Percentiles rank a stretch among this genome's conserved stretches.
Evolutionary conservation across 2,797 vertebrate species (phyloP).

Genomic region (Nannoperca obscura): DNA sequence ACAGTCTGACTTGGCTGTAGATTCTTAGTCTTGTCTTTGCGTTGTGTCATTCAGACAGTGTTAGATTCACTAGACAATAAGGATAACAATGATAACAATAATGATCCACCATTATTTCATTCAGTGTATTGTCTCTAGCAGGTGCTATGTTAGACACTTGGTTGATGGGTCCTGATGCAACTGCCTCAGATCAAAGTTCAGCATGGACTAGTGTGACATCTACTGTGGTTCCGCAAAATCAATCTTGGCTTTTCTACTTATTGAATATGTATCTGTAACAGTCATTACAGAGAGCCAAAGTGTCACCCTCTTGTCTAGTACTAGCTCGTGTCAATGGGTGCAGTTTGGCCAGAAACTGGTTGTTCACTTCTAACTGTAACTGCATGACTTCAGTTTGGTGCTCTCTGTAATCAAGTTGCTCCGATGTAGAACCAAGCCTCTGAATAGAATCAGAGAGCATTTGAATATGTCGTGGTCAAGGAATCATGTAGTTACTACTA

Average conservation of each 20-base stretch:
- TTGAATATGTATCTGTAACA: background rate
- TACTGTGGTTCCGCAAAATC: background rate
- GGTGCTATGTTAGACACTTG: background rate
- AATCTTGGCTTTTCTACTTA: background rate
- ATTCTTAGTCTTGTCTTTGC: background rate
- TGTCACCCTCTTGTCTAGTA: background rate
- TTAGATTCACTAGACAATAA: background rate
- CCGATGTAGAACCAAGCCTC: background rate
- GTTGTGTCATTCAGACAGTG: background rate
- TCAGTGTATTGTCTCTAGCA: background rate
- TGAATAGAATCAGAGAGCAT: background rate
- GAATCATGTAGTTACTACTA: background rate
- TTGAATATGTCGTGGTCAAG: background rate
- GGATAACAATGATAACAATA: background rate
- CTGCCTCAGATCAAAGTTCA: conserved; percentile 1
- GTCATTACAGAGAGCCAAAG: background rate
- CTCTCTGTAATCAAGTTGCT: conserved; percentile 11
- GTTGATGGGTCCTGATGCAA: background rate
- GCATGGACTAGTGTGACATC: background rate
- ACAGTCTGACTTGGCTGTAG: background rate
- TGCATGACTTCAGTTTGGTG: no score
- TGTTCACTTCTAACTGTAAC: background rate
- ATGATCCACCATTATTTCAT: background rate
- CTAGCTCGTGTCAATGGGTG: background rate
- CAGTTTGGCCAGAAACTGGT: background rate